Percentiles rank a stretch among this genome's conserved stretches.
phyloP scores from a whole-genome alignment of 2,113 vertebrate genomes.

The Microtus pennsylvanicus region DNA sequence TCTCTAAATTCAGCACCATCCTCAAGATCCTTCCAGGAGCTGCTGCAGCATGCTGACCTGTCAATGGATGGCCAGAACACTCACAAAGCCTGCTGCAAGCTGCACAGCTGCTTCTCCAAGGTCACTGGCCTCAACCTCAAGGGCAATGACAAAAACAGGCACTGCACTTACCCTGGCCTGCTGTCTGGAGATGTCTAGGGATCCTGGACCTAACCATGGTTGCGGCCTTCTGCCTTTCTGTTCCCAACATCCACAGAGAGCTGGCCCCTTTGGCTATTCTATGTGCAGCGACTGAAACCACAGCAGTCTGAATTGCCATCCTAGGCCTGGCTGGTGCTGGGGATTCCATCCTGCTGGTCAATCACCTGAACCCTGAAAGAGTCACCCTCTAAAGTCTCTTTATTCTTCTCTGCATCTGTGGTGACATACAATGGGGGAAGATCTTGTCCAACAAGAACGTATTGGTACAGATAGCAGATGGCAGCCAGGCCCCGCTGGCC shows the following conservation, averaged over 20 bases:
- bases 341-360: slow-evolving; percentile 95
- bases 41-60: neutral
- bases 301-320: slow-evolving; percentile 92
- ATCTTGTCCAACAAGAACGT: slow-evolving; percentile 93
- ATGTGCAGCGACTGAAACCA: slow-evolving; percentile 90
- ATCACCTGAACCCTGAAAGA: slow-evolving; percentile 97
- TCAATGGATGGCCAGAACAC: neutral
- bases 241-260: slow-evolving; percentile 91
- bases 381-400: slow-evolving; percentile 99
- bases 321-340: slow-evolving; percentile 88
- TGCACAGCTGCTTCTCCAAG: slow-evolving; percentile 86
- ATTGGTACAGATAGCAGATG: slow-evolving; percentile 94
- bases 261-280: slow-evolving; percentile 93
- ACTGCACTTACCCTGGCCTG: slow-evolving; percentile 94
- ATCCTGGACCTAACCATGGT: slow-evolving; percentile 93
- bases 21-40: neutral
- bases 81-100: slow-evolving; percentile 83
- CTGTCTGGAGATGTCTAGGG: slow-evolving; percentile 92
- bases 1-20: no score
- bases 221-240: slow-evolving; percentile 92
- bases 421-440: slow-evolving; percentile 93
- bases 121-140: slow-evolving; percentile 96
- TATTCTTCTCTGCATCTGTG: slow-evolving; percentile 98
- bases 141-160: slow-evolving; percentile 92
- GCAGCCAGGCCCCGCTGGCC: slow-evolving; percentile 95